These are phyloP conservation scores for Hipposideros larvatus DNA, from an alignment of 2,797 vertebrate genomes.

Conservation along the genomic window DNA sequence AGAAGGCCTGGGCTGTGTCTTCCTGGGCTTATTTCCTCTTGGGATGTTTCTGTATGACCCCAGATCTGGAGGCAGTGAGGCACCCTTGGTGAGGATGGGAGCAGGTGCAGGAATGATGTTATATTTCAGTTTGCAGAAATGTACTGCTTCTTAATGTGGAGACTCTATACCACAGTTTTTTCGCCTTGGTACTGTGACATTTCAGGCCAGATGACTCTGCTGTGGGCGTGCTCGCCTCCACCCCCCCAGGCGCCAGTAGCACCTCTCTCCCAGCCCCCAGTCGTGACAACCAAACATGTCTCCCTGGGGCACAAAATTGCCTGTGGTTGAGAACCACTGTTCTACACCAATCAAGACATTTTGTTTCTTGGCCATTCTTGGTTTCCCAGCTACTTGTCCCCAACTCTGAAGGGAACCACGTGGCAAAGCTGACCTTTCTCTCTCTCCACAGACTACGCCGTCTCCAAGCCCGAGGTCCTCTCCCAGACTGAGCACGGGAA, in stretches of 20 bases:
- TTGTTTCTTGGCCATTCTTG: neutral
- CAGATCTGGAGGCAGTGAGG: neutral
- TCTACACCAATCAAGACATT: neutral
- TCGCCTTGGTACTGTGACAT: accelerated
- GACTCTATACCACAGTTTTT: neutral
- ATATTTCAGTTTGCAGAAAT: neutral
- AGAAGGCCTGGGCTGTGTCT: neutral
- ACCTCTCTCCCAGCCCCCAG: neutral
- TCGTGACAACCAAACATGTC: neutral
- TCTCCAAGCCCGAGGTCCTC: constrained; percentile 83
- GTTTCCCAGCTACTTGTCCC: neutral
- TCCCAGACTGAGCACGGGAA: constrained; percentile 82
- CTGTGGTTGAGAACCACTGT: neutral
- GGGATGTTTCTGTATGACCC: neutral
- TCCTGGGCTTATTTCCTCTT: neutral
- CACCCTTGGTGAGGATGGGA: neutral
- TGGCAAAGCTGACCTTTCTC: neutral
- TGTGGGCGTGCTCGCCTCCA: neutral
- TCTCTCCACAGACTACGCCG: constrained; percentile 79
- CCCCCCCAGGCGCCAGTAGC: neutral
- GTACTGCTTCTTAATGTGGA: neutral
- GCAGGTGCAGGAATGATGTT: no score
- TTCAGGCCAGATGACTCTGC: neutral
- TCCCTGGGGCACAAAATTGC: neutral
- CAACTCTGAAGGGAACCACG: neutral